Base-by-base conservation (phyloP, 2,888 invertebrate genomes). In the Pyrochroa serraticornis region DNA sequence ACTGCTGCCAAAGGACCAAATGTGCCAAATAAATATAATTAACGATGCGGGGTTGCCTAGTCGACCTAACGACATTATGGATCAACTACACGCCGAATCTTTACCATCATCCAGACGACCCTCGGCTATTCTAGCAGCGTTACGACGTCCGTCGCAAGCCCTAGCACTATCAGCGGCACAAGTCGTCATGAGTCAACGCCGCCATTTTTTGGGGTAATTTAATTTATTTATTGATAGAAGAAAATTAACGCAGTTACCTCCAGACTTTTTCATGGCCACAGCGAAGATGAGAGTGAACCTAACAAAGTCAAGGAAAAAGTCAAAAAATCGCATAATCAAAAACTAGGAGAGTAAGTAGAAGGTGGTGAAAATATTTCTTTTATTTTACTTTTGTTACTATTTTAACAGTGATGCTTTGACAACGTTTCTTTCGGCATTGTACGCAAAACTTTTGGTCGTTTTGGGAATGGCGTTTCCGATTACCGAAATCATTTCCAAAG, bases 391-490 rank as follows among this genome's bases (percentile, higher is more conserved):
- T 39, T 39, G 2, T 41, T 39, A 43, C 12, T 53, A 41, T 54
- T 45, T 43, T 9, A 46, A 46, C 39, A 89, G 88, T 71, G 90
- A 91, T 77, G 87, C 88, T 36, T 76, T 91, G 57, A 88, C 89
- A 65, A 85, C 87, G 56, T 87, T 89, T 3, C 77, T 93, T 38
- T 93, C 93, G 36, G 91, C 91, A 1, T 82, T 94, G 30, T 95
- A 95, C 79, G 92, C 90, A 51, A 93, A 95, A 76, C 81, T 94
- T 8, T 79, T 95, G 56, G 91, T 95, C 8, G 89, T 95, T 3
- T 80, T 92, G 63, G 93, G 93, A 6, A 85, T 93, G 35, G 92
- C 93, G 9, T 88, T 95, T 71, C 94, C 95, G 2, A 86, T 95
- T 59, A 92, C 94, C 2, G 92, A 94, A 81, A 90, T 92, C 46